These are phyloP conservation scores for Glaucidium brasilianum DNA, from an alignment of 2,113 vertebrate genomes.

Conservation along the genomic window DNA sequence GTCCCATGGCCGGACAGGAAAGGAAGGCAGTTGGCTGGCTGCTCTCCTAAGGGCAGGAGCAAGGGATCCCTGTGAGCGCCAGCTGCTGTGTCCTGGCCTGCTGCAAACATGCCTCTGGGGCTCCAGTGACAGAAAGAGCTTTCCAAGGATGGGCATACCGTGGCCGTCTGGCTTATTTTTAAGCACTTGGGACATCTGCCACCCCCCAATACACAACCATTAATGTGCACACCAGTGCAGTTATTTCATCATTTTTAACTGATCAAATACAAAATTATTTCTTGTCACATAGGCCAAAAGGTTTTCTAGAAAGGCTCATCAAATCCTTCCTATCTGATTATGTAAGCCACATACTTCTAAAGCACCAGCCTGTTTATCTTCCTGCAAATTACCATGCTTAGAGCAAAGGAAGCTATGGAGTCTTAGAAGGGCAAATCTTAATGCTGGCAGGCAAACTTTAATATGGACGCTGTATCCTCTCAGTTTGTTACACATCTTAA, in stretches of 20 bases:
- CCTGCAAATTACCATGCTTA: accelerated
- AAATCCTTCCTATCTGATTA: neutral
- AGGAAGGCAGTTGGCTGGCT: neutral
- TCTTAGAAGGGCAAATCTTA: too few relatives aligned
- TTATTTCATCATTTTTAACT: neutral
- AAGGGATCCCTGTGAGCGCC: neutral
- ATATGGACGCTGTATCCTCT: neutral
- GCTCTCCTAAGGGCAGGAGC: neutral
- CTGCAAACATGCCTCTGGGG: neutral
- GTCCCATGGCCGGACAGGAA: too few relatives aligned
- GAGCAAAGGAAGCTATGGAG: neutral
- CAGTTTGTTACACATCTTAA: neutral
- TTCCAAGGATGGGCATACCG: neutral
- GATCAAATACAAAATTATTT: neutral
- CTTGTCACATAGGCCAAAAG: neutral
- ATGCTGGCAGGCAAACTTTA: neutral
- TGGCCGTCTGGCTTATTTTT: neutral
- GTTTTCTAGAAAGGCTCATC: neutral
- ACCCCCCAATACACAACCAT: accelerated
- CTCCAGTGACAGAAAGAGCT: neutral
- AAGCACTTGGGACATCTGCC: neutral
- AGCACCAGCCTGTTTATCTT: neutral
- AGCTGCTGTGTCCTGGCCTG: neutral
- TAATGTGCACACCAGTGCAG: too few relatives aligned
- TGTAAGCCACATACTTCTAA: accelerated